These are phyloP conservation scores for Reticulitermes lucifugus DNA, from an alignment of 2,888 invertebrate species.

Conservation along the genomic window DNA sequence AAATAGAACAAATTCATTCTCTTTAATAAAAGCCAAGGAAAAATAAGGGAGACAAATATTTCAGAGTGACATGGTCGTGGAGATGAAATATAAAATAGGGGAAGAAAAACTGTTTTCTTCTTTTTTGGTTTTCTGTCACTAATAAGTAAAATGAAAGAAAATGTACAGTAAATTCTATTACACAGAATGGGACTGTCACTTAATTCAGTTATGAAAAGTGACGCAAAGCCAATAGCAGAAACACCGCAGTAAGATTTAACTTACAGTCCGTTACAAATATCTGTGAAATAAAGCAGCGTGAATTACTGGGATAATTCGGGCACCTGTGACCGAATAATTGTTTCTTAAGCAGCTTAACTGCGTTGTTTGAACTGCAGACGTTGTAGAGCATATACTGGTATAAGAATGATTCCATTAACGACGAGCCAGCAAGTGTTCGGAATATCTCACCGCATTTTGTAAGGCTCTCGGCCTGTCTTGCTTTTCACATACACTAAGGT, in stretches of 20 bases:
- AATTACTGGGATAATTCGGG: too few species aligned
- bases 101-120: not conserved
- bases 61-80: not conserved
- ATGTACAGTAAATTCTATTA: constrained; percentile 25
- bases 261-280: too few species aligned
- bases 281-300: too few species aligned
- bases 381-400: too few species aligned
- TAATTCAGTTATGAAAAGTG: constrained; percentile 35
- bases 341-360: too few species aligned
- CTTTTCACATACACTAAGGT: too few species aligned
- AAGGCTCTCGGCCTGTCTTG: too few species aligned
- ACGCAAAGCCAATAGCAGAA: constrained; percentile 24
- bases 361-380: too few species aligned
- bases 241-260: not conserved
- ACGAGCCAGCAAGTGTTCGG: too few species aligned
- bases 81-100: not conserved
- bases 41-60: not conserved
- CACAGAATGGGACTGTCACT: constrained; percentile 5
- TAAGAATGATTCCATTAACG: too few species aligned
- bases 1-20: not conserved
- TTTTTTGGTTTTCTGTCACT: not conserved
- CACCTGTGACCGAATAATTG: too few species aligned
- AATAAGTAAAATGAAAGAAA: constrained; percentile 3
- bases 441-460: too few species aligned
- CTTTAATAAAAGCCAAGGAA: not conserved